Percentiles rank a stretch among this genome's conserved stretches.
Evolutionary conservation across 1,140 invertebrate species (phyloP).

Genomic region (Euwallacea fornicatus): DNA sequence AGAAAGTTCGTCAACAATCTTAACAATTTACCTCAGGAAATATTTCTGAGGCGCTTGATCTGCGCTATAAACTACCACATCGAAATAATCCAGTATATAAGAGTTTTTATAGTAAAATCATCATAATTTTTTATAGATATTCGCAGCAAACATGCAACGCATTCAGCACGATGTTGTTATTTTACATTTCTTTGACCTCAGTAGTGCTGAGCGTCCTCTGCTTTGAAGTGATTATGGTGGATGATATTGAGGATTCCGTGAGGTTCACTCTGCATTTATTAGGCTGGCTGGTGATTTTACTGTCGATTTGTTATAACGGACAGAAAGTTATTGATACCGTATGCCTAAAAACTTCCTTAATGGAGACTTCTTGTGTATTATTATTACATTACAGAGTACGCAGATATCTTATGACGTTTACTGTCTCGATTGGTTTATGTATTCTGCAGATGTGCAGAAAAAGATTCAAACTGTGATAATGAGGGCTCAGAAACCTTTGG

Average conservation of each 20-base stretch:
- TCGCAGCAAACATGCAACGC: constrained; percentile 40
- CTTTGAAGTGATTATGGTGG: constrained; percentile 46
- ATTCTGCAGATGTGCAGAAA: constrained; percentile 33
- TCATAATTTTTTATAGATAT: constrained; percentile 36
- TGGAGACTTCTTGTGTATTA: too few species aligned
- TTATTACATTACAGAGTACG: constrained; percentile 34
- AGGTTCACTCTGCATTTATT: constrained; percentile 44
- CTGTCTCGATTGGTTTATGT: constrained; percentile 40
- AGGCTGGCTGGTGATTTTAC: constrained; percentile 45
- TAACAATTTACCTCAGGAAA: constrained; percentile 6
- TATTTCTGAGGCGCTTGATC: constrained; percentile 20
- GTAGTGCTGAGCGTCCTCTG: constrained; percentile 46
- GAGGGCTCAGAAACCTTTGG: constrained; percentile 44
- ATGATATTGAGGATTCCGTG: constrained; percentile 44
- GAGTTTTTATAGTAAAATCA: neutral
- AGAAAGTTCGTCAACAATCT: constrained; percentile 29
- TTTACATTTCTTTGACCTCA: constrained; percentile 47
- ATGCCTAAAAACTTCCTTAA: too few species aligned
- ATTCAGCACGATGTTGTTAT: constrained; percentile 45
- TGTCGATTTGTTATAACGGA: constrained; percentile 44
- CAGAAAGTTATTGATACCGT: constrained; percentile 42
- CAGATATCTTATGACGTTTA: constrained; percentile 42
- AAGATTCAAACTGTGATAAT: constrained; percentile 42
- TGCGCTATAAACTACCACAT: constrained; percentile 42
- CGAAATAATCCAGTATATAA: constrained; percentile 43